Evolutionary conservation across 2,888 invertebrate genomes (phyloP).

Genomic region (Prosopocoilus inquinatus): DNA sequence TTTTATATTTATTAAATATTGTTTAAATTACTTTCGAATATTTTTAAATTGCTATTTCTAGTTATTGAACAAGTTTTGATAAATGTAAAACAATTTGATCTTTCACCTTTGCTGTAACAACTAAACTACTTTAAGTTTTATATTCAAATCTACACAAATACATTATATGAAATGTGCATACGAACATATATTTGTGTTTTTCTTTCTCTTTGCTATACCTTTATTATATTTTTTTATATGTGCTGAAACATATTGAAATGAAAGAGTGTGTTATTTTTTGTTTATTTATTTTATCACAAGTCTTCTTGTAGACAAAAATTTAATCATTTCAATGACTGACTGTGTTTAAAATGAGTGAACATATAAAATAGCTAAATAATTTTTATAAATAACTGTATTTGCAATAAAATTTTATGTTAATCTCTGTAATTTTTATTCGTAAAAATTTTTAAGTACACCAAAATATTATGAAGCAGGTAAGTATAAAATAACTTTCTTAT

Average conservation of each 20-base stretch:
- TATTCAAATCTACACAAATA: neutral
- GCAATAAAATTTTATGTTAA: conserved; percentile 34
- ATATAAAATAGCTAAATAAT: conserved; percentile 32
- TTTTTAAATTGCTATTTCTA: too few relatives aligned
- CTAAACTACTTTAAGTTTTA: neutral
- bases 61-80: too few relatives aligned
- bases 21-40: too few relatives aligned
- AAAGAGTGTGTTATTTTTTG: conserved; percentile 6
- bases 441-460: too few relatives aligned
- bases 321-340: conserved; percentile 28
- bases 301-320: conserved; percentile 19
- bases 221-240: conserved; percentile 16
- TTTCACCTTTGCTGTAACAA: neutral
- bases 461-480: too few relatives aligned
- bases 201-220: conserved; percentile 5
- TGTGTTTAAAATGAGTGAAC: conserved; percentile 32
- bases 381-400: conserved; percentile 36
- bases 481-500: too few relatives aligned
- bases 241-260: neutral
- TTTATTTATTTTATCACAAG: conserved; percentile 18
- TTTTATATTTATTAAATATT: too few relatives aligned
- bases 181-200: conserved; percentile 3
- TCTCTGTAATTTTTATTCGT: too few relatives aligned
- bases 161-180: too few relatives aligned
- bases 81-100: too few relatives aligned